Evolutionary conservation across 2,797 vertebrate species (phyloP).

Genomic region (Thripadectes ignobilis): DNA sequence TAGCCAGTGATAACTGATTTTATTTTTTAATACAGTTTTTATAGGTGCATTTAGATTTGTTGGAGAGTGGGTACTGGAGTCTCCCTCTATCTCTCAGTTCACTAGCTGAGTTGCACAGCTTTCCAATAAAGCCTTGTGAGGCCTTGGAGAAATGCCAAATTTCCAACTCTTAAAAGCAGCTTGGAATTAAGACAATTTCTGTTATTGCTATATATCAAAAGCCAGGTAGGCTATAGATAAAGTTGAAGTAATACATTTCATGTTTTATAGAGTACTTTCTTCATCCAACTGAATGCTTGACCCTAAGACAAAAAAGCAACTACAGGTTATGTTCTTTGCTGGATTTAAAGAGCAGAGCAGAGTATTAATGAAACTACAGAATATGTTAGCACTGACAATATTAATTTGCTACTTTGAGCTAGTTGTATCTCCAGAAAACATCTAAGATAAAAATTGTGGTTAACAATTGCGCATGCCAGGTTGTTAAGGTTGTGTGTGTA

Average conservation of each 20-base stretch:
- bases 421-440: neutral
- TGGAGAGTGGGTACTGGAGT: neutral
- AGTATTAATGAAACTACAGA: neutral
- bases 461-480: neutral
- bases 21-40: neutral
- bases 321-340: accelerated
- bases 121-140: neutral
- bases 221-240: neutral
- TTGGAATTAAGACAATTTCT: neutral
- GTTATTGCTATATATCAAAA: neutral
- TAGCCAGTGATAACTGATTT: neutral
- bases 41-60: neutral
- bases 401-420: neutral
- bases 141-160: neutral
- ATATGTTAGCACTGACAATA: neutral
- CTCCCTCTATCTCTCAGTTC: neutral
- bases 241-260: neutral
- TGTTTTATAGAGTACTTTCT: neutral
- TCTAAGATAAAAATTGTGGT: neutral
- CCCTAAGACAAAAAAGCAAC: neutral
- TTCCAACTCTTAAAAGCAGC: neutral
- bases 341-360: neutral
- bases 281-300: neutral
- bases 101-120: neutral
- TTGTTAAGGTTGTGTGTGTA: neutral